Conservation (phyloP, 1,140 invertebrate species). For the Pseudobourletiella spinata region DNA sequence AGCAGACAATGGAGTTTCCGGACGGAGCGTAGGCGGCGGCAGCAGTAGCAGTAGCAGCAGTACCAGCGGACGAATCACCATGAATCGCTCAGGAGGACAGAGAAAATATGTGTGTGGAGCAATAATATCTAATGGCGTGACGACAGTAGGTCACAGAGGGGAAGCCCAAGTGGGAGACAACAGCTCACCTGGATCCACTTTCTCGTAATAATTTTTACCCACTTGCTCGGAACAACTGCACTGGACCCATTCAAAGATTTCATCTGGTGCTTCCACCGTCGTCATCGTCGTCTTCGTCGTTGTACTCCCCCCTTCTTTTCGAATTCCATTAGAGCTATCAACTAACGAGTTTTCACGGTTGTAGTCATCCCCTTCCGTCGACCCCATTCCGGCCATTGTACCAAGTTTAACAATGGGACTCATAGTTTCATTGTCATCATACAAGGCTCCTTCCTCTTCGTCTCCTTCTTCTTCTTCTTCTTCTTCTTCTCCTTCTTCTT, state of each 20-base stretch:
- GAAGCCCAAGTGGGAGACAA: not conserved
- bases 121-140: too few species aligned
- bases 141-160: too few species aligned
- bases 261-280: not conserved
- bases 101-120: too few species aligned
- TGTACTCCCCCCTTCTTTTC: not conserved
- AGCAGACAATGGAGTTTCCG: too few species aligned
- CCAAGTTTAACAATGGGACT: not conserved
- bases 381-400: constrained; percentile 1
- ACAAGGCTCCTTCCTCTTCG: not conserved
- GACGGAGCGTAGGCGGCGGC: too few species aligned
- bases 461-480: not conserved
- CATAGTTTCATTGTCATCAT: constrained; percentile 7
- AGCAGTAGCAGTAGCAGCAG: too few species aligned
- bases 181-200: not conserved
- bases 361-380: not conserved
- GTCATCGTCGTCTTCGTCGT: not conserved
- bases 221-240: not conserved
- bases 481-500: not conserved
- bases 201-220: not conserved
- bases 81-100: too few species aligned
- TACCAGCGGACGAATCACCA: too few species aligned
- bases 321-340: constrained; percentile 4
- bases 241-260: constrained; percentile 6
- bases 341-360: constrained; percentile 7